Evolutionary conservation across 2,888 invertebrate genomes (phyloP).

Genomic region (Sepiola atlantica): DNA sequence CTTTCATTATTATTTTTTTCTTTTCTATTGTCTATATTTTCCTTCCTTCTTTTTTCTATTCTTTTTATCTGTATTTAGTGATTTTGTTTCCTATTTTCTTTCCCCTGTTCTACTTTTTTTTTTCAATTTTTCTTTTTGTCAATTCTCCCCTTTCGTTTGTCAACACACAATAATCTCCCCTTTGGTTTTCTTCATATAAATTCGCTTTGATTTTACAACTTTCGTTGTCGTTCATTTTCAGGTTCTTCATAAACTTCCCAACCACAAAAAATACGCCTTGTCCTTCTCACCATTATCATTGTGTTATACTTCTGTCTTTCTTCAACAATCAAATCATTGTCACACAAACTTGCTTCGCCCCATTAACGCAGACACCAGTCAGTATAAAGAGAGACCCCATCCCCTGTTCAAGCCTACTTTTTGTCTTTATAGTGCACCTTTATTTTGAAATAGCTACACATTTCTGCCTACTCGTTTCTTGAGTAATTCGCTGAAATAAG

Average conservation of each 20-base stretch:
- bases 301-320: background rate
- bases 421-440: background rate
- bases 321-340: background rate
- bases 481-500: background rate
- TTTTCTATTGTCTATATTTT: too few species aligned
- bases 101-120: too few species aligned
- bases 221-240: background rate
- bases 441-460: background rate
- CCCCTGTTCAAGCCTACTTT: background rate
- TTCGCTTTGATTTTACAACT: too few species aligned
- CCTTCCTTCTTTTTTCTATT: background rate
- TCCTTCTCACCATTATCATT: background rate
- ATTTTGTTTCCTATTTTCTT: background rate
- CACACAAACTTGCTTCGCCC: background rate
- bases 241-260: background rate
- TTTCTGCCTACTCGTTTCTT: background rate
- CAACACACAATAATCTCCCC: background rate
- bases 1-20: too few species aligned
- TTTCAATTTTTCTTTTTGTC: background rate
- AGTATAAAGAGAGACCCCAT: background rate
- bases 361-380: background rate
- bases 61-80: background rate
- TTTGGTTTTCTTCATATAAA: background rate
- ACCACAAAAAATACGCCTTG: background rate
- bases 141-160: background rate